These are phyloP conservation scores for Naja naja DNA, from an alignment of 2,113 vertebrate species.

Conservation along the genomic window DNA sequence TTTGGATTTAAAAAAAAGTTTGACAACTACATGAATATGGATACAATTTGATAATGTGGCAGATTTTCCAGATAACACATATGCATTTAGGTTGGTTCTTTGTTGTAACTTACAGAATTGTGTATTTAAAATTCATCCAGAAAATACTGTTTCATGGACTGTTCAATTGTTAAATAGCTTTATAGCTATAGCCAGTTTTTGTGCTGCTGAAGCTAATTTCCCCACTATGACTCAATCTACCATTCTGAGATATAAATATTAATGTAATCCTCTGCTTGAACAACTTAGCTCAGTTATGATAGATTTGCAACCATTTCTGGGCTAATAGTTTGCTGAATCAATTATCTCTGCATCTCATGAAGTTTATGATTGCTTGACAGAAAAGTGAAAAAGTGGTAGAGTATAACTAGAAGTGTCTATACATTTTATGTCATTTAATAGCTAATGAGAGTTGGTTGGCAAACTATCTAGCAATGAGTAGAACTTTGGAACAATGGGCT, in stretches of 20 bases:
- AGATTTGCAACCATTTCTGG: conserved; percentile 6
- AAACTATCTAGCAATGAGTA: not conserved
- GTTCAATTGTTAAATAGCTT: not conserved
- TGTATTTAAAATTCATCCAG: not conserved
- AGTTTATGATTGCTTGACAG: conserved; percentile 8
- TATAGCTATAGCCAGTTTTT: not conserved
- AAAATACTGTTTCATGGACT: not conserved
- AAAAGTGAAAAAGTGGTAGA: not conserved
- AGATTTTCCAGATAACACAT: not conserved
- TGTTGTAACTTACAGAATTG: not conserved
- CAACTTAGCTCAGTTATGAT: not conserved
- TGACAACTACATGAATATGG: not conserved
- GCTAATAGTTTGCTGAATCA: conserved; percentile 19
- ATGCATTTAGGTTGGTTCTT: not conserved
- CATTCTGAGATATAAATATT: not conserved
- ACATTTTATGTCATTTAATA: not conserved
- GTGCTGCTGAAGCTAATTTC: conserved; percentile 11
- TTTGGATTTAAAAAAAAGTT: not conserved
- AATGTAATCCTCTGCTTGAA: conserved; percentile 19
- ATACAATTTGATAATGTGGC: not conserved
- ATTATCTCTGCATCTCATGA: not conserved
- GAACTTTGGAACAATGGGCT: not conserved
- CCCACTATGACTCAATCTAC: not conserved
- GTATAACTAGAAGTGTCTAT: not conserved
- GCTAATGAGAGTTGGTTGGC: not conserved